Base-by-base conservation (phyloP, 2,888 invertebrate species). In the Aspidiotus rigidus region DNA sequence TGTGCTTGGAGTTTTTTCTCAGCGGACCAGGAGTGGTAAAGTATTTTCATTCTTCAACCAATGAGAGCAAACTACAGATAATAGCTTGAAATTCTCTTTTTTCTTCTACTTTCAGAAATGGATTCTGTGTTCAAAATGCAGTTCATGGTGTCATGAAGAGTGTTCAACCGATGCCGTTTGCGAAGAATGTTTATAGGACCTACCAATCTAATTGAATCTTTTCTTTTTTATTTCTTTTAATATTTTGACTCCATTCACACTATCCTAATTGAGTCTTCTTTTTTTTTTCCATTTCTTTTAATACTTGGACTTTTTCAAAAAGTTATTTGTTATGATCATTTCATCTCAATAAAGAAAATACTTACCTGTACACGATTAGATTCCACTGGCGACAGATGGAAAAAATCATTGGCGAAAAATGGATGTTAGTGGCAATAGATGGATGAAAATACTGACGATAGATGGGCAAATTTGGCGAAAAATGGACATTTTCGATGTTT, bases 21-120 rank as follows among this genome's bases (percentile, higher is more conserved):
- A 56, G 56, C 15, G 10, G 7, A n/a, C 56, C 56, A 56, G 56
- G 56, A 56, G n/a, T 10, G 56, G 56, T 56, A 56, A n/a, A 56
- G 8, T n/a, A 56, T 8, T 56, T 56, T 10, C n/a, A 8, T 8
- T 8, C 9, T n/a, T 11, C 11, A 8, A 44, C 9, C 8, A 44
- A 44, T 44, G 11, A 44, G 16, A 15, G n/a, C 8, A n/a, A 15
- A n/a, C 16, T 56, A 15, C 15, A 13, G 15, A 10, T 56, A 8
- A 56, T n/a, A 8, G 8, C 16, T 56, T 10, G 8, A 13, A n/a
- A 56, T n/a, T 56, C 15, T n/a, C 16, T 56, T 56, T 56, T 56
- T 8, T 10, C 7, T 56, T 56, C 9, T 56, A 8, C 15, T 56
- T 56, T n/a, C 15, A 10, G 15, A 15, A 15, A n/a, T 10, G 11